Base-by-base conservation (phyloP, 2,797 vertebrate species). In the Peromyscus eremicus region DNA sequence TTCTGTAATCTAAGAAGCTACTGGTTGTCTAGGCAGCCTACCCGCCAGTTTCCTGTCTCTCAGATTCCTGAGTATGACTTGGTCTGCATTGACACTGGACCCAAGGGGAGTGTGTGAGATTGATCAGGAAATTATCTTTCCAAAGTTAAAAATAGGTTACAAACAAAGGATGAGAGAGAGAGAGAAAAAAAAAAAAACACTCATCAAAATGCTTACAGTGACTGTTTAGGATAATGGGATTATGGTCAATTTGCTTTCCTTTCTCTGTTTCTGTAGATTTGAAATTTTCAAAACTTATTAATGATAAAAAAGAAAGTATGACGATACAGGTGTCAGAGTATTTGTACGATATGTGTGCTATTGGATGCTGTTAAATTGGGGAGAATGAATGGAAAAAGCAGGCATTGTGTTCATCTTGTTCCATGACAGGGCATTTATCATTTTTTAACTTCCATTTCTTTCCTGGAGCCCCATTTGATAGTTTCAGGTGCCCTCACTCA, bases 241-340 rank as follows among this genome's bases (percentile, higher is more conserved):
- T 75, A 19, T 49, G 32, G 73, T 12, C 37, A 64, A 9, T 91
- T 81, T 86, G 34, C 91, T 97, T 95, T 87, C 8, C 43, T 70
- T 73, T 86, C 77, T 75, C n/a, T 89, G 46, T 81, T 77, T 97
- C 70, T 68, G 2, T 88, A 77, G 34, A 91, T 94, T 75, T 16
- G 29, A 76, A 68, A 73, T 10, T 27, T 62, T 62, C 60, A 62
- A 62, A 62, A 62, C 60, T 23, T 62, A 62, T 62, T 62, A 55
- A 55, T 17, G 16, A 14, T 81, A 7, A n/a, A 25, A 57, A 71
- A 43, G 27, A 9, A 29, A 57, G 13, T 13, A 10, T 71, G 43
- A 21, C 8, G 52, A 25, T 40, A 60, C 5, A 62, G 57, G 71
- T 64, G 5, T 79, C 21, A 43, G 14, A 1, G 57, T 37, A 13